Evolutionary conservation across 2,888 invertebrate genomes (phyloP).

Genomic region (Anthrax anthrax): DNA sequence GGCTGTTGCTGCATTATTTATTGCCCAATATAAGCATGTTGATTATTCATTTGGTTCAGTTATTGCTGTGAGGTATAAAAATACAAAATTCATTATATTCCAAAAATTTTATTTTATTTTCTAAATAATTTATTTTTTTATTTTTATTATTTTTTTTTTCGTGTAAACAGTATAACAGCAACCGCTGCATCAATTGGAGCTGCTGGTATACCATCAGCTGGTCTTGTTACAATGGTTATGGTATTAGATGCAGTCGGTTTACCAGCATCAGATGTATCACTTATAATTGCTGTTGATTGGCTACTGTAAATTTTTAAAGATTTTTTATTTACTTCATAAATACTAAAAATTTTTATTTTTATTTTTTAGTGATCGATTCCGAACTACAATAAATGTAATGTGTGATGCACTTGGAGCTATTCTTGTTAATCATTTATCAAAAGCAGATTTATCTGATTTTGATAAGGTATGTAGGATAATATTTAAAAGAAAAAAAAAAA

Average conservation of each 20-base stretch:
- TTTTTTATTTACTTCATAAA: neutral
- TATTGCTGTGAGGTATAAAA: constrained; percentile 74
- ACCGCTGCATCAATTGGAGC: constrained; percentile 96
- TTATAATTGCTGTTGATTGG: constrained; percentile 88
- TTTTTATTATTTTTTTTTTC: constrained; percentile 16
- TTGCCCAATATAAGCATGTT: constrained; percentile 79
- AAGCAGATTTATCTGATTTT: constrained; percentile 46
- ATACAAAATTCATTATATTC: too few species aligned
- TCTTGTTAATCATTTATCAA: constrained; percentile 73
- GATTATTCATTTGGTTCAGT: constrained; percentile 75
- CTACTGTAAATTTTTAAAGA: constrained; percentile 53
- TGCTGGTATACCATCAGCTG: constrained; percentile 92
- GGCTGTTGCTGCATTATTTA: constrained; percentile 94
- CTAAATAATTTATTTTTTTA: too few species aligned
- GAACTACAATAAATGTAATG: constrained; percentile 84
- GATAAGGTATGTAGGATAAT: constrained; percentile 38
- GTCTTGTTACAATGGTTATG: constrained; percentile 92
- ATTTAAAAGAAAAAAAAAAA: too few species aligned
- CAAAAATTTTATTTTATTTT: too few species aligned
- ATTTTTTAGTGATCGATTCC: constrained; percentile 60
- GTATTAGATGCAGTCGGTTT: constrained; percentile 82
- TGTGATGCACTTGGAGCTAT: constrained; percentile 91
- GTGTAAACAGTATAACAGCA: constrained; percentile 91
- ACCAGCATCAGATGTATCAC: constrained; percentile 77
- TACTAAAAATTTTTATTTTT: neutral